These are phyloP conservation scores for Schlechtendalia chinensis DNA, from an alignment of 1,140 invertebrate genomes.

Conservation along the genomic window DNA sequence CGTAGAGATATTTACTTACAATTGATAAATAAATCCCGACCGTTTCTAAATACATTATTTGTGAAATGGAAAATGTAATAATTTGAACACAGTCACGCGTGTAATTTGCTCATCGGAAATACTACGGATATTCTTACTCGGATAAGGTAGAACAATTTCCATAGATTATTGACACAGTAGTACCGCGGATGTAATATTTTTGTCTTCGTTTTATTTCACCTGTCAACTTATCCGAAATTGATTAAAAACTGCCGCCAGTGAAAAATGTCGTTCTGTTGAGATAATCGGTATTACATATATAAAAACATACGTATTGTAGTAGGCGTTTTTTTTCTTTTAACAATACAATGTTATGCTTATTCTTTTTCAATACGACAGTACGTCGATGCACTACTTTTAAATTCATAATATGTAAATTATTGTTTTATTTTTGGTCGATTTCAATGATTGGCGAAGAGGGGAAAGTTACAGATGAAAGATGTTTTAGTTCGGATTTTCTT, in stretches of 20 bases:
- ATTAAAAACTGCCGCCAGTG: conserved; percentile 5
- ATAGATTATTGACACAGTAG: conserved; percentile 1
- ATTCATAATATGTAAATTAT: not conserved
- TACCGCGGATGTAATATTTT: not conserved
- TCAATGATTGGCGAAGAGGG: not conserved
- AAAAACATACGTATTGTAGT: not conserved
- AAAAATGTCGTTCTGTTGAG: not conserved
- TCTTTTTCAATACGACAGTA: not conserved
- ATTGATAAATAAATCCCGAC: too few species aligned
- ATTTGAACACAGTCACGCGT: not conserved
- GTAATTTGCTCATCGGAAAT: not conserved
- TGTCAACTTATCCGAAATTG: conserved; percentile 7
- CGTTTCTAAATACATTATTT: too few species aligned
- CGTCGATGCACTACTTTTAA: not conserved
- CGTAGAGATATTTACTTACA: too few species aligned
- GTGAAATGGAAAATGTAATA: not conserved
- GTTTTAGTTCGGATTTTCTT: not conserved
- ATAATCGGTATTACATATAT: not conserved
- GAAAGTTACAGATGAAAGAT: not conserved
- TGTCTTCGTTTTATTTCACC: not conserved
- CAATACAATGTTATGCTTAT: not conserved
- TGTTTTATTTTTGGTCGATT: not conserved
- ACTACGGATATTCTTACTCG: not conserved
- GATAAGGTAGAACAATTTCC: not conserved
- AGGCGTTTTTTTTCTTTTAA: not conserved